These are phyloP conservation scores for Orientallactaga bullata DNA, from an alignment of 2,113 vertebrate genomes.

Conservation along the genomic window DNA sequence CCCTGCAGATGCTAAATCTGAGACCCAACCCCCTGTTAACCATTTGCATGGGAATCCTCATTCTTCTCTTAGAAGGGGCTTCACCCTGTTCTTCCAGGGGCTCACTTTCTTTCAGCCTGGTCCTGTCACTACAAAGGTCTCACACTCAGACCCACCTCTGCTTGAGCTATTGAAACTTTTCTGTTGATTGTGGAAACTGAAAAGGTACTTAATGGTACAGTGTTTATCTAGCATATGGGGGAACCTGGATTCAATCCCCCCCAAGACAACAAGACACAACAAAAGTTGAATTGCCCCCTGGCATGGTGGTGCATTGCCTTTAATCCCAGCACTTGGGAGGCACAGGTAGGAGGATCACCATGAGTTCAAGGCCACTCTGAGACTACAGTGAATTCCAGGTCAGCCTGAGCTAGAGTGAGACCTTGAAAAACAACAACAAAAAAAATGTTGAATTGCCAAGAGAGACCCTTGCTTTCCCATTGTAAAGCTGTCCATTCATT, in stretches of 20 bases:
- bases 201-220: background rate
- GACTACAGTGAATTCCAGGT: too few species aligned
- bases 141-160: background rate
- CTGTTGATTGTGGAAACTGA: background rate
- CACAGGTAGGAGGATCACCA: too few species aligned
- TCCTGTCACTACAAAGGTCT: background rate
- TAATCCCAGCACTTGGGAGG: too few species aligned
- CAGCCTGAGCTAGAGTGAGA: too few species aligned
- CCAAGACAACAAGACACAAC: background rate
- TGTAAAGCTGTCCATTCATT: background rate
- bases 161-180: background rate
- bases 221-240: too few species aligned
- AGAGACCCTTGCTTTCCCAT: background rate
- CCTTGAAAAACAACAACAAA: too few species aligned
- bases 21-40: background rate
- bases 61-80: background rate
- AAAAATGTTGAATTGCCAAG: background rate
- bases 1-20: background rate
- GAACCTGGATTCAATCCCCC: too few species aligned
- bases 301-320: too few species aligned
- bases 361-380: too few species aligned
- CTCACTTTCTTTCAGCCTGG: background rate
- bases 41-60: background rate
- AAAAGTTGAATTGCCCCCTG: background rate
- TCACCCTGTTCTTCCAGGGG: fast-evolving